Evolutionary conservation across 2,113 vertebrate genomes (phyloP), one percentile per base, ranked within the genome.

Genomic region (Phoxinus phoxinus): DNA sequence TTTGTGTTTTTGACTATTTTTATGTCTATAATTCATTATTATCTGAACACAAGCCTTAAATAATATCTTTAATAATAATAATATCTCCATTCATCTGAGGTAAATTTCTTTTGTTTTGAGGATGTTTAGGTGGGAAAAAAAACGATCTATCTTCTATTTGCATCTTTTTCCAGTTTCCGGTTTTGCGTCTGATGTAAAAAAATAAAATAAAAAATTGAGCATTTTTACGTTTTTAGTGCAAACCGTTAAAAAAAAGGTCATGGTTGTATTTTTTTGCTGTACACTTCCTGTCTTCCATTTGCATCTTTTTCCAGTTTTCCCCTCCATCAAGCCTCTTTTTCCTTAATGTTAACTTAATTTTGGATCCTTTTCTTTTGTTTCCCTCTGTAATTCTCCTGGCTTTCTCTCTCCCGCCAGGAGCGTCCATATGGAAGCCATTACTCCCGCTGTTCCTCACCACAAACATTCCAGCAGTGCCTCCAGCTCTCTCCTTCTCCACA

Each of bases 351-450:
- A 73, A 71, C 87, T 80, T 87, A 80, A 53, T 84, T 56, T 86
- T 69, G 27, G 1, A 59, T 81, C 59, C 77, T 81, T 53, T 58
- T 71, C 65, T 32, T 58, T 46, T 65, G 67, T 85, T 17, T 56
- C 35, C 65, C 67, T 69, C 71, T 86, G 83, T 27, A 77, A 75
- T 51, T 75, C 77, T 82, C 71, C 76, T 35, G 23, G 44, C 63
- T n/a, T 78, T 73, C 72, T 86, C 78, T 63, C 78, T 81, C 48
- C 41, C 19, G 71, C 30, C 65, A 74, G 86, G 37, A 78, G 73
- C 10, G 3, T 30, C 87, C 89, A 87, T 90, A 90, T 89, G 87
- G 89, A 90, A 89, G 71, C 76, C 82, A 87, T 90, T 89, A 86
- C 79, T 63, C 87, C 85, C 37, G 53, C 75, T 83, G 81, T 87